Conservation (phyloP, 1,140 invertebrate genomes). For the Eumaeus atala region DNA sequence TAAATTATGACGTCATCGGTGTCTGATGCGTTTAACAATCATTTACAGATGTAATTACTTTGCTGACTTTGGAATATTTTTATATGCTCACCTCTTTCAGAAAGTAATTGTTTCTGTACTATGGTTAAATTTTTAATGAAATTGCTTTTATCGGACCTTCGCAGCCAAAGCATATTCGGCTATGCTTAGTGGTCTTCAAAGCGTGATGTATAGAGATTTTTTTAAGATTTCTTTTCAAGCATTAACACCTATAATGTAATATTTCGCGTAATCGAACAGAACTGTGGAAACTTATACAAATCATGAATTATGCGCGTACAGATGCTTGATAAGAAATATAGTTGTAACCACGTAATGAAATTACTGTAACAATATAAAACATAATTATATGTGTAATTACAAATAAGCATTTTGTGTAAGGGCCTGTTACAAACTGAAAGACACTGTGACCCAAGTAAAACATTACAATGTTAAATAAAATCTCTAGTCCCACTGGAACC, state of each 20-base stretch:
- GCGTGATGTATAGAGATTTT: conserved; percentile 71
- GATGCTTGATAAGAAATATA: conserved; percentile 64
- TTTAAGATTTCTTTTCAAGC: conserved; percentile 70
- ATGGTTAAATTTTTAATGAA: conserved; percentile 52
- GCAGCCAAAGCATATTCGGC: conserved; percentile 47
- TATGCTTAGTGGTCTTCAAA: conserved; percentile 58
- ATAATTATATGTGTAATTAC: conserved; percentile 68
- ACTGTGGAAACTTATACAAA: conserved; percentile 14
- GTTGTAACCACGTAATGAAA: conserved; percentile 71
- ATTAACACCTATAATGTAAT: conserved; percentile 34
- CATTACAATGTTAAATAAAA: conserved; percentile 67
- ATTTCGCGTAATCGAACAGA: conserved; percentile 26
- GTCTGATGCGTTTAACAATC: conserved; percentile 61
- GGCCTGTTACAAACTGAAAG: conserved; percentile 70
- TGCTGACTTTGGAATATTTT: conserved; percentile 66
- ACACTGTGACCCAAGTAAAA: conserved; percentile 66
- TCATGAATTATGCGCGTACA: conserved; percentile 33
- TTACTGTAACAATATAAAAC: conserved; percentile 72
- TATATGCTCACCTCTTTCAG: conserved; percentile 69
- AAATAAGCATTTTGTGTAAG: conserved; percentile 72
- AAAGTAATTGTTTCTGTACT: conserved; percentile 62
- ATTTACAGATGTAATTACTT: conserved; percentile 61
- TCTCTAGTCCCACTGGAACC: conserved; percentile 73
- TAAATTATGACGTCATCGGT: conserved; percentile 67
- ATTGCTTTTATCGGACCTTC: conserved; percentile 61